These are phyloP conservation scores for Poeciliopsis occidentalis DNA, from an alignment of 2,113 vertebrate genomes.

Conservation along the genomic window DNA sequence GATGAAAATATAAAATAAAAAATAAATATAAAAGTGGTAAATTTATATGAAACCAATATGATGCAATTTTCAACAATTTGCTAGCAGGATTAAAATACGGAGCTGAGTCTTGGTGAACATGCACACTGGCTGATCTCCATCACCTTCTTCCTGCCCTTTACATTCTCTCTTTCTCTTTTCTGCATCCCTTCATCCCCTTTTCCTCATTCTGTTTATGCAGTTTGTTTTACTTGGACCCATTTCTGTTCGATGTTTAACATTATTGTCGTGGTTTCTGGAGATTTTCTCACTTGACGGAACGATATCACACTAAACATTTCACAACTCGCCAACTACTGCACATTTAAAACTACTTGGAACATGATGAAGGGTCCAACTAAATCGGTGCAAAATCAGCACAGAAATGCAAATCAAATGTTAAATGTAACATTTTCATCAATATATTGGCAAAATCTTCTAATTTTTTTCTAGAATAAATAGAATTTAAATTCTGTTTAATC, in stretches of 20 bases:
- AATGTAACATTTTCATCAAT: neutral
- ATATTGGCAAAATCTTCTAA: too few relatives aligned
- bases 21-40: too few relatives aligned
- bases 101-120: slow-evolving; percentile 38
- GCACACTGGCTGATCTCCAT: slow-evolving; percentile 76
- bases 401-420: neutral
- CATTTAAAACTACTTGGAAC: neutral
- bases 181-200: slow-evolving; percentile 15
- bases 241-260: slow-evolving; percentile 5
- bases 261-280: neutral
- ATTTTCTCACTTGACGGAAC: neutral
- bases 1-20: too few relatives aligned
- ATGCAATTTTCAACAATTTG: too few relatives aligned
- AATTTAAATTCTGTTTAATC: neutral
- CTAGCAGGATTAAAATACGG: neutral
- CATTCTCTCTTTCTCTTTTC: slow-evolving; percentile 37
- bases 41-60: too few relatives aligned
- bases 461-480: too few relatives aligned
- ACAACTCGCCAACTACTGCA: too few relatives aligned
- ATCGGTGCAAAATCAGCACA: too few relatives aligned
- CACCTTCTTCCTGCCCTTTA: slow-evolving; percentile 52
- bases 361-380: neutral
- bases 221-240: slow-evolving; percentile 32
- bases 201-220: slow-evolving; percentile 34
- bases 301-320: neutral